phyloP scores from a whole-genome alignment of 2,888 invertebrate genomes.

The Noctua fimbriata region DNA sequence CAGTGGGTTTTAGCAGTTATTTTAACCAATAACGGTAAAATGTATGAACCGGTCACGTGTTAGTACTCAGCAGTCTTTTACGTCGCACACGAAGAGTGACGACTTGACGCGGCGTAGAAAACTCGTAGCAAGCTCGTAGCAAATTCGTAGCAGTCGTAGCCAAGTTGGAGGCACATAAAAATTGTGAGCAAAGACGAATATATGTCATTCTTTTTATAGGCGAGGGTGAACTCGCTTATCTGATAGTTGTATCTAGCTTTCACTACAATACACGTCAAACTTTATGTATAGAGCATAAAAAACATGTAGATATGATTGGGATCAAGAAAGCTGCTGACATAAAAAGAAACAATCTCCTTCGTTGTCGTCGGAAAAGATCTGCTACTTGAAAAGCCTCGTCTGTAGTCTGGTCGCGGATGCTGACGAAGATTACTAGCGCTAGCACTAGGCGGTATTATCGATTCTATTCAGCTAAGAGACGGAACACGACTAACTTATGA shows the following conservation, averaged over 20 bases:
- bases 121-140: slow-evolving; percentile 30
- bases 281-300: slow-evolving; percentile 49
- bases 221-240: slow-evolving; percentile 27
- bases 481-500: slow-evolving; percentile 38
- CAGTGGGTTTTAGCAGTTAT: slow-evolving; percentile 5
- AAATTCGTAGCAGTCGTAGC: slow-evolving; percentile 35
- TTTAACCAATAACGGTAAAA: slow-evolving; percentile 31
- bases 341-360: slow-evolving; percentile 54
- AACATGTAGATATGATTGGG: slow-evolving; percentile 55
- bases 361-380: slow-evolving; percentile 35
- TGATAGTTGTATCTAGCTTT: slow-evolving; percentile 48
- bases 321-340: slow-evolving; percentile 41
- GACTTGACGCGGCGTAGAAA: slow-evolving; percentile 3
- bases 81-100: slow-evolving; percentile 7
- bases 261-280: slow-evolving; percentile 45
- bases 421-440: slow-evolving; percentile 44
- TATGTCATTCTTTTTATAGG: slow-evolving; percentile 36
- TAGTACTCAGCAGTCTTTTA: slow-evolving; percentile 22
- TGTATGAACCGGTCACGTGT: slow-evolving; percentile 20
- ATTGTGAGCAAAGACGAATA: slow-evolving; percentile 28
- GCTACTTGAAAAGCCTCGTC: slow-evolving; percentile 58
- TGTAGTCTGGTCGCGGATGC: slow-evolving; percentile 56
- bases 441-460: slow-evolving; percentile 20
- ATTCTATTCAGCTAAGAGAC: slow-evolving; percentile 45
- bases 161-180: slow-evolving; percentile 15